phyloP scores from a whole-genome alignment of 1,140 invertebrate species.

The Phenacoccus solenopsis region DNA sequence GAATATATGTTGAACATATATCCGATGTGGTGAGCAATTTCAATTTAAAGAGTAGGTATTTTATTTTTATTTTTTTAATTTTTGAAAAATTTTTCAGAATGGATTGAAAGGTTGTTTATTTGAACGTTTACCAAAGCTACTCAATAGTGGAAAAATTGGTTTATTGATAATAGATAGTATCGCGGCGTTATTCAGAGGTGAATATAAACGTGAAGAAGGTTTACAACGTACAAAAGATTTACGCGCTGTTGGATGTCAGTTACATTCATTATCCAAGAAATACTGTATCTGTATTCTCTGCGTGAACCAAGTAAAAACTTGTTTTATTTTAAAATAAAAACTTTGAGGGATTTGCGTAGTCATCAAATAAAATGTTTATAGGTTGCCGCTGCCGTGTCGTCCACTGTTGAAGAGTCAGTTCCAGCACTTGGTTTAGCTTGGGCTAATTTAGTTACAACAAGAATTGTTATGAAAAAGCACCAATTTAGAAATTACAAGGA shows the following conservation, averaged over 20 bases:
- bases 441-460: conserved; percentile 51
- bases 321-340: too few relatives aligned
- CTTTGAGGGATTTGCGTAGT: too few relatives aligned
- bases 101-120: conserved; percentile 43
- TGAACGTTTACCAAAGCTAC: conserved; percentile 36
- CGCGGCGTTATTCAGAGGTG: conserved; percentile 52
- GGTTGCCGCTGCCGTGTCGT: conserved; percentile 34
- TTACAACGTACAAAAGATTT: conserved; percentile 42
- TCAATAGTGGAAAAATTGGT: conserved; percentile 35
- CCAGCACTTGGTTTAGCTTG: conserved; percentile 52
- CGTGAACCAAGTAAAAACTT: conserved; percentile 55
- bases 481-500: neutral
- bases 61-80: neutral
- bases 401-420: conserved; percentile 27
- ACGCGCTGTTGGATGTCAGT: conserved; percentile 39
- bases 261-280: conserved; percentile 43
- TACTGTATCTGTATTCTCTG: conserved; percentile 48
- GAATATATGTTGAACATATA: conserved; percentile 46
- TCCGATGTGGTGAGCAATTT: conserved; percentile 39
- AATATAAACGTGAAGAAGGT: conserved; percentile 38
- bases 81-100: conserved; percentile 35
- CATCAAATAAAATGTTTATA: conserved; percentile 22
- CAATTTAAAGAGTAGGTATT: conserved; percentile 6
- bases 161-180: conserved; percentile 63
- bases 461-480: conserved; percentile 38